phyloP scores from a whole-genome alignment of 2,888 invertebrate genomes.

The Isoperla grammatica region DNA sequence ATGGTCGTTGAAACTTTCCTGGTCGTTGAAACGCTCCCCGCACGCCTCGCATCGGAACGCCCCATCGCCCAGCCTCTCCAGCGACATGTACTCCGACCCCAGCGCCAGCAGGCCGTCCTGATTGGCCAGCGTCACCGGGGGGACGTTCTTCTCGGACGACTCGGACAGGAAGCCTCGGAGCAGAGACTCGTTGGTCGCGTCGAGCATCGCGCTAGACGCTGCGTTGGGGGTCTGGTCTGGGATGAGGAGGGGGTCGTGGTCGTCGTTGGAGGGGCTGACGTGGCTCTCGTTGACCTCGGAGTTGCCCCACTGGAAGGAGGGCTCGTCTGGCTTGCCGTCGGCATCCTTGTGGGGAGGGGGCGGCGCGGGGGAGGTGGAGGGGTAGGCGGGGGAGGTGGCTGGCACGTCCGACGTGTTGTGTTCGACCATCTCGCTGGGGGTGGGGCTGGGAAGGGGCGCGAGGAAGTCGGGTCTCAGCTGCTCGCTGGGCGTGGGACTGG shows the following conservation, averaged over 20 bases:
- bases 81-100: constrained; percentile 54
- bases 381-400: constrained; percentile 22
- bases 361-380: constrained; percentile 18
- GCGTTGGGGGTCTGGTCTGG: constrained; percentile 38
- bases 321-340: constrained; percentile 36
- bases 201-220: neutral
- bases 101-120: constrained; percentile 13
- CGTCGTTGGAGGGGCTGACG: constrained; percentile 12
- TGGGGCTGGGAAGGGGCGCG: neutral
- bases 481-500: constrained; percentile 25
- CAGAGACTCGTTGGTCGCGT: constrained; percentile 14
- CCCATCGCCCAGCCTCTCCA: constrained; percentile 52
- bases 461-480: constrained; percentile 24
- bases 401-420: constrained; percentile 13
- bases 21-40: constrained; percentile 43
- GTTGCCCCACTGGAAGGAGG: constrained; percentile 26
- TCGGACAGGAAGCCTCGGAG: constrained; percentile 22
- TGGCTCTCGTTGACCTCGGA: neutral
- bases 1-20: constrained; percentile 37
- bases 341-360: neutral
- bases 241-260: constrained; percentile 42
- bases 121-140: neutral
- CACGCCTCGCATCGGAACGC: constrained; percentile 56
- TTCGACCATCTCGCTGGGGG: constrained; percentile 21
- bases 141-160: neutral